Conservation (phyloP, 2,797 vertebrate genomes). For the Alcedo atthis region DNA sequence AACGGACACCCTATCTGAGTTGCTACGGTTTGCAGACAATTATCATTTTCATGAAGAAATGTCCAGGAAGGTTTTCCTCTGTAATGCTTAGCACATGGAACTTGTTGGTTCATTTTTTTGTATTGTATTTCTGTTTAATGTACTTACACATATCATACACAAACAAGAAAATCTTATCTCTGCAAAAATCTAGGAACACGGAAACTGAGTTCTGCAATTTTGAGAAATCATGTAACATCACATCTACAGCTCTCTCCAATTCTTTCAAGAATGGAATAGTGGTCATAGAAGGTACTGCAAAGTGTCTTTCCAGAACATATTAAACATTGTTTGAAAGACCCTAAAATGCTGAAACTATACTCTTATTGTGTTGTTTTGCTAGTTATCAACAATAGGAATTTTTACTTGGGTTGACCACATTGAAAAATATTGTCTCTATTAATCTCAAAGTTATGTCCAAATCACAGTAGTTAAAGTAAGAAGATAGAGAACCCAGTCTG, state of each 20-base stretch:
- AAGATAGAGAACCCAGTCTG: neutral
- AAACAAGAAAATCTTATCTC: neutral
- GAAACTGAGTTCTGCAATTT: neutral
- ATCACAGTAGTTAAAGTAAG: neutral
- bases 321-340: neutral
- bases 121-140: too few relatives aligned
- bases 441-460: neutral
- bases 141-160: neutral
- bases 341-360: neutral
- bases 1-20: neutral
- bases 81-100: neutral
- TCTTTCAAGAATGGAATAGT: neutral
- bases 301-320: neutral
- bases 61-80: neutral
- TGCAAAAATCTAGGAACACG: fast-evolving
- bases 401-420: neutral
- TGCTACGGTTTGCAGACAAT: neutral
- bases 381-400: neutral
- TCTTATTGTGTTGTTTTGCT: neutral
- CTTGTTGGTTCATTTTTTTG: neutral
- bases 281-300: neutral
- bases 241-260: neutral
- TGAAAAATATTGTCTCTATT: neutral
- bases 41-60: neutral
- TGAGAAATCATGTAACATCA: neutral